A percentile compares a stretch with the other conserved stretches of the same genome.
These are phyloP conservation scores for Tenthredo notha DNA, from an alignment of 2,888 invertebrate genomes.

Conservation along the genomic window DNA sequence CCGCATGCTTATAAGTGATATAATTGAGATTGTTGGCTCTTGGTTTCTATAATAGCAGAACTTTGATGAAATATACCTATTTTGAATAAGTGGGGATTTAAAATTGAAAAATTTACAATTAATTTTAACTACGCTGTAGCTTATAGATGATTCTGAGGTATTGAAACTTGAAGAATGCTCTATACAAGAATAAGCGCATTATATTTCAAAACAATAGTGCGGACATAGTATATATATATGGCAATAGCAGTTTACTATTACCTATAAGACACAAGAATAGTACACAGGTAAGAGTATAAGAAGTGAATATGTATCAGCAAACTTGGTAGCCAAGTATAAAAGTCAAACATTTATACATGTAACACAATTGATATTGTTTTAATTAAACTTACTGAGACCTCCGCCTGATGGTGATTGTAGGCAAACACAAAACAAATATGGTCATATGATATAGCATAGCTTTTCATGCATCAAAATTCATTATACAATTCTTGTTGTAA, in stretches of 20 bases:
- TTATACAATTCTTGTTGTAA: not conserved
- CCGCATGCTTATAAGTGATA: not conserved
- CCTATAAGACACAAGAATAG: not conserved
- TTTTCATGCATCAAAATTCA: slow-evolving; percentile 32
- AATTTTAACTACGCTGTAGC: not conserved
- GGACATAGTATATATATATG: not conserved
- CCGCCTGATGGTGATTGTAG: slow-evolving; percentile 73
- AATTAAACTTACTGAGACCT: slow-evolving; percentile 73
- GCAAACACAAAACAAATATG: slow-evolving; percentile 69
- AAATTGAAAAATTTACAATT: not conserved
- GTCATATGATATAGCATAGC: slow-evolving; percentile 43
- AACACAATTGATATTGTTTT: slow-evolving; percentile 59
- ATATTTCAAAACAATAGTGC: not conserved
- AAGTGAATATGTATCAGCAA: not conserved
- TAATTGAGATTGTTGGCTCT: not conserved
- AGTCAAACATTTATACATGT: slow-evolving; percentile 34
- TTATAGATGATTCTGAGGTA: not conserved
- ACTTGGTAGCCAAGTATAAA: slow-evolving; percentile 9
- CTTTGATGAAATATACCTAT: not conserved
- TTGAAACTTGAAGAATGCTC: not conserved
- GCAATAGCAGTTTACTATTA: not conserved
- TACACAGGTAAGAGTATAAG: not conserved
- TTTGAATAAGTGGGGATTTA: too few relatives aligned
- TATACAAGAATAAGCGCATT: not conserved
- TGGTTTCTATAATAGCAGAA: not conserved